Conservation (phyloP, 2,113 vertebrate genomes). For the Apteryx owenii region DNA sequence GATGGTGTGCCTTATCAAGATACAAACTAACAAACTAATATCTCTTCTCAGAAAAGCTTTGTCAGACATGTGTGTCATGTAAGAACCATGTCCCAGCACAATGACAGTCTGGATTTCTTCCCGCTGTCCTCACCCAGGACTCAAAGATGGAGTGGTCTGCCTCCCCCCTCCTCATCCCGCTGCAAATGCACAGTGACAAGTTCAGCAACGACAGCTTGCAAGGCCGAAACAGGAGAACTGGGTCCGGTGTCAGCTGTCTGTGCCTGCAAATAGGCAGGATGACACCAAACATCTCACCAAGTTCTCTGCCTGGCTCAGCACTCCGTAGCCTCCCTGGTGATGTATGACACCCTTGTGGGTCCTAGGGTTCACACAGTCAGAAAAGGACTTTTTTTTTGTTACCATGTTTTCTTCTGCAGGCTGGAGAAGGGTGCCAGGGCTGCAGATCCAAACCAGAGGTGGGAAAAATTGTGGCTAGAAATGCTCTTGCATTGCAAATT, state of each 20-base stretch:
- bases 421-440: neutral
- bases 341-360: neutral
- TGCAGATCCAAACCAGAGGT: neutral
- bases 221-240: accelerated
- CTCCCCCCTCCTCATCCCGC: neutral
- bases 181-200: neutral
- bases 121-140: accelerated
- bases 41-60: neutral
- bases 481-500: neutral
- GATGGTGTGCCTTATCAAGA: neutral
- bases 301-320: neutral
- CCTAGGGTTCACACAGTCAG: neutral
- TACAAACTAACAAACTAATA: neutral
- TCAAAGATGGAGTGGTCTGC: neutral
- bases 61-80: neutral
- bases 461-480: neutral
- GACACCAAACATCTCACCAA: neutral
- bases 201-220: neutral
- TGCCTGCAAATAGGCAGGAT: neutral
- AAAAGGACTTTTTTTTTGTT: neutral
- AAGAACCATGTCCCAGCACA: neutral
- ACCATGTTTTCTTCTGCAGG: neutral
- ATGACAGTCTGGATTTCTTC: neutral
- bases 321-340: accelerated
- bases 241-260: neutral